phyloP scores from a whole-genome alignment of 2,797 vertebrate species.

The Chloroceryle inda region DNA sequence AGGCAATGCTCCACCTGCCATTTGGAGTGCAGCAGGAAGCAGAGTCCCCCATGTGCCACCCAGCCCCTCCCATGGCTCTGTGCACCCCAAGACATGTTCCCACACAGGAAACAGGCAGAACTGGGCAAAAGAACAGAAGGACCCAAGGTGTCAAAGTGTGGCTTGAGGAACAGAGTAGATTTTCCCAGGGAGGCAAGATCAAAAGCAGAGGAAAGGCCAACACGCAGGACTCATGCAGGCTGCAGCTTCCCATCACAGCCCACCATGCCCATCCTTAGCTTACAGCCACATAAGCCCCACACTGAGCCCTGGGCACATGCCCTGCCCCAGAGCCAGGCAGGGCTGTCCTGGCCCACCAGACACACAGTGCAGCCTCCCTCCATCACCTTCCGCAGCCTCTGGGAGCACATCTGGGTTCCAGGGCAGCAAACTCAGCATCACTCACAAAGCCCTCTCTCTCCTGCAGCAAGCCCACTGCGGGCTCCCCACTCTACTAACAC shows the following conservation, averaged over 20 bases:
- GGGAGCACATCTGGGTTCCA: neutral
- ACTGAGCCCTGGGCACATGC: neutral
- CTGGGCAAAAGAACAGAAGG: neutral
- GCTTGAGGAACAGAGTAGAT: neutral
- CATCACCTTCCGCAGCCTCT: neutral
- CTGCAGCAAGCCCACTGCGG: rapidly evolving
- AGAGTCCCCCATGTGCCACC: neutral
- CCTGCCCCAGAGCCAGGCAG: neutral
- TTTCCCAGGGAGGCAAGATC: neutral
- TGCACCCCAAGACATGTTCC: neutral
- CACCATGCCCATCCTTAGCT: neutral
- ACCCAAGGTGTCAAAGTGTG: rapidly evolving
- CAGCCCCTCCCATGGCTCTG: neutral
- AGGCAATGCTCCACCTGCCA: neutral
- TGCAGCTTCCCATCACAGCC: neutral
- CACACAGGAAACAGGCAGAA: rapidly evolving
- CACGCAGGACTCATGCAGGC: rapidly evolving
- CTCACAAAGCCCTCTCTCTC: neutral
- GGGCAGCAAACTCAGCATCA: neutral
- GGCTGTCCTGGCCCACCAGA: neutral
- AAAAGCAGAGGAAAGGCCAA: neutral
- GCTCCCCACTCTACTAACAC: neutral
- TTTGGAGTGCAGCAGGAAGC: neutral
- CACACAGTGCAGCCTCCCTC: rapidly evolving
- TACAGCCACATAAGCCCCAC: neutral